Base-by-base conservation (phyloP, 1,140 invertebrate species). In the Hycleus cichorii region DNA sequence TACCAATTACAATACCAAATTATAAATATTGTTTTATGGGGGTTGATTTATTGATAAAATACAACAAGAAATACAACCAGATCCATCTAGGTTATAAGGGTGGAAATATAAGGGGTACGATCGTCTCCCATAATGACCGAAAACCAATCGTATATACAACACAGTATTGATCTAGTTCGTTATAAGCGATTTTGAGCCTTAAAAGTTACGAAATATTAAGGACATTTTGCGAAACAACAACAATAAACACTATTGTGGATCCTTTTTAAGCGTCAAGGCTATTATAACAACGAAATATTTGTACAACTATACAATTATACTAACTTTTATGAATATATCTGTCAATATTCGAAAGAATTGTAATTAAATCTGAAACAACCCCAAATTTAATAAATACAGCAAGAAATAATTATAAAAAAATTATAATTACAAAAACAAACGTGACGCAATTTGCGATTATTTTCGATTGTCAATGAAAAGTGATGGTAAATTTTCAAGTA, bases 101-200 rank as follows among this genome's bases (percentile, higher is more conserved):
- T 50, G 32, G 50, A 27, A 32, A 32, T 4, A 32, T 32, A 32
- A 7, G 32, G 32, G 32, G 7, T 7, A 7, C 32, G 32, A 32
- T 32, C 1, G 32, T 32, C 4, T 2, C 25, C 49, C 26, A 58
- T 60, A 64, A 64, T 60, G 58, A 64, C 58, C 56, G 18, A 64
- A 64, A 60, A 60, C 58, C 62, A 54, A 60, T 60, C 60, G 49
- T 49, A 53, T 38, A 43, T 39, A 32, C 4, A 4, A 32, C 32
- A 32, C 32, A 39, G 61, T 63, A 63, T 63, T 63, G 61, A 63
- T 63, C 61, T 54, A 47, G 42, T 49, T 58, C 47, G 42, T 44
- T 49, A 12, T 46, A 18, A 27, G 58, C 51, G 50, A 59, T 26
- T 49, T 26, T 45, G 44, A 39, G 12, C 25, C 58, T 55, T 59